Percentiles rank a stretch among this genome's conserved stretches.
Evolutionary conservation across 2,888 invertebrate genomes (phyloP).

Genomic region (Cotesia congregata): DNA sequence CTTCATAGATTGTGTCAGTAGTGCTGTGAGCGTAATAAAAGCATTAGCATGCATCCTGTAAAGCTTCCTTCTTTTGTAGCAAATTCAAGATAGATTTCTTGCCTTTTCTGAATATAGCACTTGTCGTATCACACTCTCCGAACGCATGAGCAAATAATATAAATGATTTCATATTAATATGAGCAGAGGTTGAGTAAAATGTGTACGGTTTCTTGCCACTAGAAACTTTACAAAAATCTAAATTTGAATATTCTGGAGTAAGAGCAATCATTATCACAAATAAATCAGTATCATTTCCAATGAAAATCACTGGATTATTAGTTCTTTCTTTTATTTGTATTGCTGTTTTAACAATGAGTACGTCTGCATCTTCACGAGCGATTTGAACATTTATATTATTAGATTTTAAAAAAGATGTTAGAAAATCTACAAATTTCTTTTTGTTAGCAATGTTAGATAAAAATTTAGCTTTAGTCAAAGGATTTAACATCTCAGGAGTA

Average conservation of each 20-base stretch:
- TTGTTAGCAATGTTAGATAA: constrained; percentile 48
- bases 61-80: background rate
- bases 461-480: constrained; percentile 47
- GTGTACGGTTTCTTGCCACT: background rate
- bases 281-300: constrained; percentile 43
- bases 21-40: background rate
- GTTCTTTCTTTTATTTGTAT: constrained; percentile 7
- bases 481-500: constrained; percentile 38
- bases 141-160: constrained; percentile 34
- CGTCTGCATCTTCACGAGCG: constrained; percentile 47
- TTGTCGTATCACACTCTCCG: constrained; percentile 36
- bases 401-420: constrained; percentile 38
- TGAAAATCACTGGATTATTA: constrained; percentile 23
- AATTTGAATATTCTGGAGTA: constrained; percentile 5
- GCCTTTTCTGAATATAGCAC: constrained; percentile 32
- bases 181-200: background rate
- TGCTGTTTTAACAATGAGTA: constrained; percentile 43
- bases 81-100: constrained; percentile 27
- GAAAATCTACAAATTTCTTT: constrained; percentile 42
- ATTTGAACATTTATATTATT: constrained; percentile 37
- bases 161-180: background rate
- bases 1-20: background rate
- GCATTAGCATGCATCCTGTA: background rate
- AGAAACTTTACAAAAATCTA: background rate
- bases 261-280: constrained; percentile 38